These are phyloP conservation scores for Anorthoa munda DNA, from an alignment of 2,888 invertebrate genomes.

Conservation along the genomic window DNA sequence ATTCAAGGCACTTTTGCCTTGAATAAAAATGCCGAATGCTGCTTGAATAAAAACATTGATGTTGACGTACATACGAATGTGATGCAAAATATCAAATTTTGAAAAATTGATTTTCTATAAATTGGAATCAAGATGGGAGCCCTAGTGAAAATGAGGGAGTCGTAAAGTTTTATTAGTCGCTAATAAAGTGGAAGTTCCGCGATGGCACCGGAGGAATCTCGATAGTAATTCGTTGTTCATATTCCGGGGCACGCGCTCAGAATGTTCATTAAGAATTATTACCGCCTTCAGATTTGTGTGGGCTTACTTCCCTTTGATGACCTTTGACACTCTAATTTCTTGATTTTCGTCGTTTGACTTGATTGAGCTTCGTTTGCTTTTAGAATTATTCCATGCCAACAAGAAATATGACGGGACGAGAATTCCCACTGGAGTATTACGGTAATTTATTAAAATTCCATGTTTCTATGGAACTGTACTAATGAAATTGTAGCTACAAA, in stretches of 20 bases:
- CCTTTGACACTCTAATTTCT: conserved; percentile 63
- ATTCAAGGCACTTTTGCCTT: too few relatives aligned
- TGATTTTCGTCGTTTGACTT: conserved; percentile 49
- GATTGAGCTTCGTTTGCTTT: conserved; percentile 59
- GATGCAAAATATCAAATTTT: conserved; percentile 56
- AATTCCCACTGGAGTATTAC: conserved; percentile 11
- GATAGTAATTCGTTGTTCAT: conserved; percentile 78
- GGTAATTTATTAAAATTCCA: conserved; percentile 24
- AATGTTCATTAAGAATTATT: conserved; percentile 71
- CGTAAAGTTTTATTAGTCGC: conserved; percentile 75
- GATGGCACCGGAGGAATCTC: conserved; percentile 68
- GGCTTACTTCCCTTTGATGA: conserved; percentile 63
- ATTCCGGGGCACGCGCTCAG: conserved; percentile 76
- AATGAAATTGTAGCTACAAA: conserved; percentile 20
- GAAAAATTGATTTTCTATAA: conserved; percentile 63
- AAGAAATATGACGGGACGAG: conserved; percentile 31
- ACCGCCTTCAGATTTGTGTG: conserved; percentile 72
- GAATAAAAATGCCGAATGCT: not conserved
- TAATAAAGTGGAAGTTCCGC: conserved; percentile 73
- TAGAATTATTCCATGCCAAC: conserved; percentile 37
- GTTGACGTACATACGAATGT: conserved; percentile 23
- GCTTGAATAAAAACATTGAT: too few relatives aligned
- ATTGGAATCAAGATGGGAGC: conserved; percentile 62
- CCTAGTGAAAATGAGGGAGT: conserved; percentile 65
- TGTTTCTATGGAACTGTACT: conserved; percentile 18